Evolutionary conservation across 2,888 invertebrate genomes (phyloP).

Genomic region (Chaitophorus viminalis): DNA sequence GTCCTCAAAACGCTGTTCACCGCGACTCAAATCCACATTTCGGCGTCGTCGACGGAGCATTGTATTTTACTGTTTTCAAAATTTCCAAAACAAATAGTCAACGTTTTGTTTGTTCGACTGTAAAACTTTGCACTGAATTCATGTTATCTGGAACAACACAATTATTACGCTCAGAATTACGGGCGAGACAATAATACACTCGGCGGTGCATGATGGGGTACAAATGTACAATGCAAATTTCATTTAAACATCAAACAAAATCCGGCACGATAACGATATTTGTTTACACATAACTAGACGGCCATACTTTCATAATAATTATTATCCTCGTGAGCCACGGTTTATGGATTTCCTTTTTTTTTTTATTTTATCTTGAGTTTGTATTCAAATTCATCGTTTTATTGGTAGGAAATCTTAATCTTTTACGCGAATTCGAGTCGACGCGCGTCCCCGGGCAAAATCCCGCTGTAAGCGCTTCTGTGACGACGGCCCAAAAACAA

Average conservation of each 20-base stretch:
- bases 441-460: too few species aligned
- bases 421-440: background rate
- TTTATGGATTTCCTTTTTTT: background rate
- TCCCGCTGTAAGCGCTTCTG: too few species aligned
- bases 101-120: background rate
- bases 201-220: too few species aligned
- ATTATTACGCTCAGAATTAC: background rate
- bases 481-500: too few species aligned
- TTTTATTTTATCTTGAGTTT: background rate
- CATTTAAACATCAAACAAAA: conserved; percentile 2
- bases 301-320: background rate
- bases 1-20: too few species aligned
- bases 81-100: too few species aligned
- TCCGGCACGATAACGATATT: background rate
- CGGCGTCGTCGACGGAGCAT: too few species aligned
- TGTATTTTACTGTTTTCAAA: too few species aligned
- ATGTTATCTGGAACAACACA: background rate
- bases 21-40: too few species aligned
- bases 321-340: background rate
- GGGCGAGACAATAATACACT: background rate
- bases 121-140: background rate
- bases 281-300: background rate
- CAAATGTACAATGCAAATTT: conserved; percentile 5
- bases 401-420: background rate
- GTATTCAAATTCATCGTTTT: too few species aligned